Base-by-base conservation (phyloP, 2,113 vertebrate species). In the Amazona vittata region DNA sequence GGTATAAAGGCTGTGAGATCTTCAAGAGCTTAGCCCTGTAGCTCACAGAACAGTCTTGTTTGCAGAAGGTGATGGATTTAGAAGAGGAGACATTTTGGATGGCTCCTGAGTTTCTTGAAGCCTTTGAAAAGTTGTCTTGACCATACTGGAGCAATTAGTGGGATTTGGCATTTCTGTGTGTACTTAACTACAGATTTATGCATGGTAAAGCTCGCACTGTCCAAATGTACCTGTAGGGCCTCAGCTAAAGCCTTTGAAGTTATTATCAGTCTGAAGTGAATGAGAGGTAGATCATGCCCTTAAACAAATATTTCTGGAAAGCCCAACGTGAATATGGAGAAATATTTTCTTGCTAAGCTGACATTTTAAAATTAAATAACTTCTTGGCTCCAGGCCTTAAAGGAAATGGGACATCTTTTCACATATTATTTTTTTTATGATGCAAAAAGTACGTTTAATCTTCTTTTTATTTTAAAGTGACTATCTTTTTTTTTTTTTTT, bases 221-320 rank as follows among this genome's bases (percentile, higher is more conserved):
- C 94, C 93, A 93, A 96, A 93, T 13, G 63, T 91, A 93, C 92
- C 87, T 91, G 71, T 63, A 93, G 82, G 94, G 90, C 87, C 67
- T 59, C 87, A 83, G 77, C 53, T 79, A 83, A 93, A 91, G 20
- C 46, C 79, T 96, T 91, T 96, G 94, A 96, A 96, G 92, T 83
- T 49, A 87, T 3, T 91, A 91, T 80, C 57, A 95, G 47, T 70
- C 75, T 95, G 59, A 94, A 82, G 37, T 69, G 91, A 96, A 82
- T 65, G 74, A 81, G 63, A 81, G 68, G 57, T 88, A 37, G 69
- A 88, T 93, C 75, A 88, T 83, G 82, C 75, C 82, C 75, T 90
- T 87, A 94, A 91, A 95, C 71, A 94, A 94, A 88, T 91, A 94
- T 89, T 95, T 95, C 84, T 90, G 67, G 81, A 77, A 96, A 96